Conservation (phyloP, 1,140 invertebrate genomes). For the Papilio glaucus region DNA sequence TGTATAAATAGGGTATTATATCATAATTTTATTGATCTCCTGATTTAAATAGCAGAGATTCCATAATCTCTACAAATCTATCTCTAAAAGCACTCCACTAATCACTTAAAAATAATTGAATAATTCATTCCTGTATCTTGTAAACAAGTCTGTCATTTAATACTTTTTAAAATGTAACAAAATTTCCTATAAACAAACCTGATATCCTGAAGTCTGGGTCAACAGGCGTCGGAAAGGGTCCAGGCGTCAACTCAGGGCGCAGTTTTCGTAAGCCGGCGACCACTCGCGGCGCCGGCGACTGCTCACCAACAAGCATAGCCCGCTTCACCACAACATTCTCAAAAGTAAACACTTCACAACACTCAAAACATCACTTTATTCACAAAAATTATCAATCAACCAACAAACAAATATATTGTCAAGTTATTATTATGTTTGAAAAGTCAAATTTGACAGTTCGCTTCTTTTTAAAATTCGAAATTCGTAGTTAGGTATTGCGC, state of each 20-base stretch:
- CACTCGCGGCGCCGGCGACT: constrained; percentile 78
- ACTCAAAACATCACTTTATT: constrained; percentile 49
- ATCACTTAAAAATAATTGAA: no score
- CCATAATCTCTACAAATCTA: no score
- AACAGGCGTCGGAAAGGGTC: constrained; percentile 69
- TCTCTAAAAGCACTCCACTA: no score
- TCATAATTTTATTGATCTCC: no score
- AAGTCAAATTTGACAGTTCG: constrained; percentile 66
- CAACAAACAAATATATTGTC: constrained; percentile 41
- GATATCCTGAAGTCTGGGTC: constrained; percentile 78
- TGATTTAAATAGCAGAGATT: no score
- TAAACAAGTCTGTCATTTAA: not conserved
- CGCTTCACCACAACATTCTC: constrained; percentile 67
- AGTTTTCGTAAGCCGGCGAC: constrained; percentile 79
- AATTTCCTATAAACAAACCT: constrained; percentile 54
- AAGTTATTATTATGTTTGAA: constrained; percentile 42
- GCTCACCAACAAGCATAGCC: constrained; percentile 79
- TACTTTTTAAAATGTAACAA: not conserved
- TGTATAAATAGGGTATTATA: no score
- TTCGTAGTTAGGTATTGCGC: constrained; percentile 73
- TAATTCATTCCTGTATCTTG: no score
- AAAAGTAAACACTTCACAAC: constrained; percentile 67
- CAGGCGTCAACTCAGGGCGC: constrained; percentile 74
- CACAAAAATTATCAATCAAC: constrained; percentile 45
- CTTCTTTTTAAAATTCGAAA: constrained; percentile 72